Base-by-base conservation (phyloP, 2,113 vertebrate genomes). In the Catharus minimus region DNA sequence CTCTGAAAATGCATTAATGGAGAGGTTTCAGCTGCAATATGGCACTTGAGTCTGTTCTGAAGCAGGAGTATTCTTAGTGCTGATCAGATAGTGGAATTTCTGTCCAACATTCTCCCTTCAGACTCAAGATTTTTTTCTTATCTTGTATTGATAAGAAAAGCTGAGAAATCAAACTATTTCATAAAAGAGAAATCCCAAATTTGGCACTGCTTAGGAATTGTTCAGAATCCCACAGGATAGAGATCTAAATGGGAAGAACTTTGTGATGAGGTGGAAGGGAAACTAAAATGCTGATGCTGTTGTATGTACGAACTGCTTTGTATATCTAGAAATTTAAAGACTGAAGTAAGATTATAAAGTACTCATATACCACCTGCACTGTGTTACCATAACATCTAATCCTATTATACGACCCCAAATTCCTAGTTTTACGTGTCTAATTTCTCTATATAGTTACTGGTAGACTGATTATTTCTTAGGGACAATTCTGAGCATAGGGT, bases 271-370 rank as follows among this genome's bases (percentile, higher is more conserved):
- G 33, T 49, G 18, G n/a, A 86, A 79, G 26, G 62, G 15, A 72
- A 86, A 58, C 26, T 50, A 41, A 88, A 75, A 87, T 46, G 32
- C 20, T 56, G 30, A n/a, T 81, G 28, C 23, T 64, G 26, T 55
- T 67, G 4, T 46, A 39, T 14, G 14, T 16, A 72, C 0, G 0
- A 30, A 68, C 39, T 52, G 52, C 24, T 56, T 26, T 19, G 9
- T 55, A 17, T 24, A 43, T 36, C 21, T n/a, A 71, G 53, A 82
- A 64, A 72, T 76, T 38, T 64, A 30, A 65, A 26, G 32, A 46
- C 4, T 58, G 11, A 82, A 65, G 16, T 23, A 76, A 39, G 55
- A 82, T 28, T 43, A 0, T 22, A 73, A 55, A 27, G 28, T 66
- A 13, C 38, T 43, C 21, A 60, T 67, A 60, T 24, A 64, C 32